These are phyloP conservation scores for Aspiorhynchus laticeps DNA, from an alignment of 2,113 vertebrate genomes.

Conservation along the genomic window DNA sequence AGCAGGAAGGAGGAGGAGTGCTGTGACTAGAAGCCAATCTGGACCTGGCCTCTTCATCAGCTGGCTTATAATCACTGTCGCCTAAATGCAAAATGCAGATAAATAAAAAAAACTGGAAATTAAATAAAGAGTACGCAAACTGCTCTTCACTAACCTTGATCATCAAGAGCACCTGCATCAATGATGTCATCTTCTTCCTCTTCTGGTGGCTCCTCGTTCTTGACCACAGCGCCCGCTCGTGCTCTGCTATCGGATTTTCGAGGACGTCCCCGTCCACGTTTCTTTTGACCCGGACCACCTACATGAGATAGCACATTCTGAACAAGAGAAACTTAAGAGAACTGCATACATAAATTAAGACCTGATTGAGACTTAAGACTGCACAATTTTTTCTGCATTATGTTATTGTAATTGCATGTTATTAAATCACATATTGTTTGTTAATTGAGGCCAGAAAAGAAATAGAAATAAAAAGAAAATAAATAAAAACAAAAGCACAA, in stretches of 20 bases:
- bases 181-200: conserved; percentile 92
- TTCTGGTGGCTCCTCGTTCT: conserved; percentile 73
- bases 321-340: background rate
- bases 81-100: conserved; percentile 68
- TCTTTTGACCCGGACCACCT: conserved; percentile 71
- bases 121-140: background rate
- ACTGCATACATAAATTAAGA: background rate
- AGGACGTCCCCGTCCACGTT: conserved; percentile 79
- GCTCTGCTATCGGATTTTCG: conserved; percentile 72
- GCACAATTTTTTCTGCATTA: too few species aligned
- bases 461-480: too few species aligned
- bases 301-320: background rate
- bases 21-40: conserved; percentile 73
- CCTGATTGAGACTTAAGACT: background rate
- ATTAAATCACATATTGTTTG: too few species aligned
- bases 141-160: conserved; percentile 80
- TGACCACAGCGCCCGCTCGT: conserved; percentile 63
- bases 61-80: conserved; percentile 96
- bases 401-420: too few species aligned
- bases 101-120: background rate
- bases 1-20: conserved; percentile 74
- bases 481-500: too few species aligned
- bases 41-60: conserved; percentile 81
- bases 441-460: too few species aligned
- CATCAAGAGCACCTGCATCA: conserved; percentile 95